These are phyloP conservation scores for Harmothoe impar DNA, from an alignment of 2,888 invertebrate genomes.

Conservation along the genomic window DNA sequence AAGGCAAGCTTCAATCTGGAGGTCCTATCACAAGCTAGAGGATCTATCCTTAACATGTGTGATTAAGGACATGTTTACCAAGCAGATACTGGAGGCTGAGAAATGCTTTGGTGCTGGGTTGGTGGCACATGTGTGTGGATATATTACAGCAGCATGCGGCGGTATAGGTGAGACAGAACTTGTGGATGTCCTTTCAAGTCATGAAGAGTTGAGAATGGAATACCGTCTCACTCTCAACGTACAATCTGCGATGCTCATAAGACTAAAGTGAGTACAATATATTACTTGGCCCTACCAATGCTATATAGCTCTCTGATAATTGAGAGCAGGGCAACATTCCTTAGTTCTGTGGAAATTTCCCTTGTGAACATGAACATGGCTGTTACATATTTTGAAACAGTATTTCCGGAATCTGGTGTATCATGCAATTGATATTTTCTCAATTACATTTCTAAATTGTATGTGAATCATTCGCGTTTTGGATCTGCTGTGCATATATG, in stretches of 20 bases:
- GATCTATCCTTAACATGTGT: background rate
- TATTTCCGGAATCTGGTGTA: too few relatives aligned
- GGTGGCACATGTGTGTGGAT: conserved; percentile 10
- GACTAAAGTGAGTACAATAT: background rate
- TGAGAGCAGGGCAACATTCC: too few relatives aligned
- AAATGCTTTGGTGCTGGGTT: background rate
- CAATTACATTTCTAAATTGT: too few relatives aligned
- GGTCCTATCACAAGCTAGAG: background rate
- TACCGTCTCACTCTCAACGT: background rate
- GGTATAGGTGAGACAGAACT: conserved; percentile 48
- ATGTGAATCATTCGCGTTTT: too few relatives aligned
- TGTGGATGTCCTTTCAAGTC: background rate
- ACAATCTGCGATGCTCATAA: background rate
- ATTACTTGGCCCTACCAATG: too few relatives aligned
- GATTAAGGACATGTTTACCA: background rate
- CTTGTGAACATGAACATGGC: too few relatives aligned
- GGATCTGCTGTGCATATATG: too few relatives aligned
- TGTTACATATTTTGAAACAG: too few relatives aligned
- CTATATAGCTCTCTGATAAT: too few relatives aligned
- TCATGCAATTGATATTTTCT: too few relatives aligned
- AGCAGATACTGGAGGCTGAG: background rate
- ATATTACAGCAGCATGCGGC: background rate
- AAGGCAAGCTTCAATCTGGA: background rate
- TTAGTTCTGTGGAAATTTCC: too few relatives aligned
- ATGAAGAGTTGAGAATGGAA: background rate